A percentile compares a stretch with the other conserved stretches of the same genome.
phyloP scores from a whole-genome alignment of 2,113 vertebrate species.

The Silurus meridionalis region DNA sequence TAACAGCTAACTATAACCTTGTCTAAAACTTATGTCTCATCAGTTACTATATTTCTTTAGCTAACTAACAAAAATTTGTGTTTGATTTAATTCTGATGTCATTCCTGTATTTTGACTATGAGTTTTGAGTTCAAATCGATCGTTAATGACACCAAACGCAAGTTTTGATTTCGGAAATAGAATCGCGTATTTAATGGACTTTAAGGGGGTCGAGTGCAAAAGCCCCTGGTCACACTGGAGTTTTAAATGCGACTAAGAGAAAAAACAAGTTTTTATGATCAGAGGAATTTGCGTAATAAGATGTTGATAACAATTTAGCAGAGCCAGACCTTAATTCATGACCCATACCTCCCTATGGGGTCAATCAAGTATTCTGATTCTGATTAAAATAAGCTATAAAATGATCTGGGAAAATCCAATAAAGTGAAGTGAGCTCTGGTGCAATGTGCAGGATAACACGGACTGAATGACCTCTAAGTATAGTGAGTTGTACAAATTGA shows the following conservation, averaged over 20 bases:
- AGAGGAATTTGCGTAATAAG: background rate
- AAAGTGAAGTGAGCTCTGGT: background rate
- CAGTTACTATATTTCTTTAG: background rate
- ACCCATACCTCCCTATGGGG: too few relatives aligned
- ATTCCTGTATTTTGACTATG: background rate
- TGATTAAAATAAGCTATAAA: background rate
- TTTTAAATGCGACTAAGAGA: background rate
- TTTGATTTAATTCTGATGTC: background rate
- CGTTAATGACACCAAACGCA: background rate
- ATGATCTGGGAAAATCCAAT: background rate
- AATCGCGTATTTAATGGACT: background rate
- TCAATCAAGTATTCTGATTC: too few relatives aligned
- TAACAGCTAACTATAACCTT: background rate
- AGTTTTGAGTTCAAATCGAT: background rate
- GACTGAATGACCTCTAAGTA: background rate
- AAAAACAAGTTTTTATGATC: background rate
- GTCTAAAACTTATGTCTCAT: background rate
- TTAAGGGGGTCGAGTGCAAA: too few relatives aligned
- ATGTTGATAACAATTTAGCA: background rate
- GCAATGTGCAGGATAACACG: background rate
- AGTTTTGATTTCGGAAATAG: background rate
- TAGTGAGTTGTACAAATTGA: background rate
- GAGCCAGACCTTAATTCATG: background rate
- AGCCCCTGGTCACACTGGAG: background rate
- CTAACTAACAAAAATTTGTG: background rate